Base-by-base conservation (phyloP, 2,888 invertebrate species). In the Dascillus cervinus region DNA sequence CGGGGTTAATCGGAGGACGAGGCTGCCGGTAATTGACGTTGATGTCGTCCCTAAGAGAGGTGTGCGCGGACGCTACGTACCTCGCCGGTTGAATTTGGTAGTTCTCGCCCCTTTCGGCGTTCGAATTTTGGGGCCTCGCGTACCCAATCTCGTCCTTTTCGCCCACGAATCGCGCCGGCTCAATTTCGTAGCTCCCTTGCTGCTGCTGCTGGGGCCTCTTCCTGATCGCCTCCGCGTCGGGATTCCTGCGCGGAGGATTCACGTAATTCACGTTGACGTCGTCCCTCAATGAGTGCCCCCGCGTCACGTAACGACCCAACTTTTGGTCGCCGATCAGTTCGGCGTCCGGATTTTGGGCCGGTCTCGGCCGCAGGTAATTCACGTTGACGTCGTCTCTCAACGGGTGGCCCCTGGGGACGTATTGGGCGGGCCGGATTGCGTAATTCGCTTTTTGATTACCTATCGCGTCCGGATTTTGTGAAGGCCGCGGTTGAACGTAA, bases 331-430 rank as follows among this genome's bases (percentile, higher is more conserved):
- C 58, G 37, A 78, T 67, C 59, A 70, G 72, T 56, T 79, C 79
- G 6, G 77, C 71, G 23, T 77, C 71, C 0, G 73, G 72, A 44
- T 73, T 73, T 36, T 70, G 64, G 0, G 71, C 66, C 3, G 75
- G 74, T 34, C 70, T 50, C n/a, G 73, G 73, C 50, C 72, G 61
- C 30, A 66, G 55, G 50, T 79, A 80, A 64, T 87, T 87, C 1
- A 86, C 78, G 4, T 76, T 60, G 1, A 79, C 79, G 49, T 84
- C 86, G 39, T n/a, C n/a, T n/a, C n/a, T n/a, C n/a, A n/a, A n/a
- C n/a, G n/a, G n/a, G n/a, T n/a, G n/a, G n/a, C n/a, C n/a, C n/a
- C n/a, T n/a, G n/a, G n/a, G n/a, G 4, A 17, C 17, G 17, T 17
- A 17, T 25, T 20, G 29, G 4, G 14, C 6, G 10, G 14, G 29